These are phyloP conservation scores for Mallotus villosus DNA, from an alignment of 2,797 vertebrate genomes.

Conservation along the genomic window DNA sequence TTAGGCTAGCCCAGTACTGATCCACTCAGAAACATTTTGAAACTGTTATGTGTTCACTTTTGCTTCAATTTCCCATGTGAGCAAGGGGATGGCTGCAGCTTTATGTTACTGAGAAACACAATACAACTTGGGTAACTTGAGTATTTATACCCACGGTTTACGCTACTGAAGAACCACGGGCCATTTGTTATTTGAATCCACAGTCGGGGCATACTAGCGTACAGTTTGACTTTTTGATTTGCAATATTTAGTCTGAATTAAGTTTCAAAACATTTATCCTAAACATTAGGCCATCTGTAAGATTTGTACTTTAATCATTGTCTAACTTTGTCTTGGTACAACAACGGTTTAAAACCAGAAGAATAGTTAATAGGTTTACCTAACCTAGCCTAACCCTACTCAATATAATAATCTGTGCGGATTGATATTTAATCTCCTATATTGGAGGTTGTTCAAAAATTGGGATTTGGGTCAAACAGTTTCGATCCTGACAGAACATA, in stretches of 20 bases:
- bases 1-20: background rate
- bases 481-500: slow-evolving; percentile 47
- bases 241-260: background rate
- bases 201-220: background rate
- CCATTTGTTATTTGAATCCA: background rate
- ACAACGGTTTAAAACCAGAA: slow-evolving; percentile 1
- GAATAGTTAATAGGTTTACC: background rate
- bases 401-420: slow-evolving; percentile 43
- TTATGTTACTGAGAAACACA: slow-evolving; percentile 12
- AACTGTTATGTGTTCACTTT: slow-evolving; percentile 3
- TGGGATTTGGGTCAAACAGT: slow-evolving; percentile 45
- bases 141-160: background rate
- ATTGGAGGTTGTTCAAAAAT: slow-evolving; percentile 38
- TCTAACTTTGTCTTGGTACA: background rate
- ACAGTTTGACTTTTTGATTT: background rate
- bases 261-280: background rate
- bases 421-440: slow-evolving; percentile 46
- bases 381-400: slow-evolving; percentile 13
- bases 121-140: slow-evolving; percentile 31
- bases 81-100: background rate
- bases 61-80: background rate
- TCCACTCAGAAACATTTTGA: background rate
- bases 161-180: background rate
- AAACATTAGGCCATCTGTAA: background rate
- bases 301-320: background rate